Evolutionary conservation across 1,140 invertebrate species (phyloP).

Genomic region (Ridgeia piscesae): DNA sequence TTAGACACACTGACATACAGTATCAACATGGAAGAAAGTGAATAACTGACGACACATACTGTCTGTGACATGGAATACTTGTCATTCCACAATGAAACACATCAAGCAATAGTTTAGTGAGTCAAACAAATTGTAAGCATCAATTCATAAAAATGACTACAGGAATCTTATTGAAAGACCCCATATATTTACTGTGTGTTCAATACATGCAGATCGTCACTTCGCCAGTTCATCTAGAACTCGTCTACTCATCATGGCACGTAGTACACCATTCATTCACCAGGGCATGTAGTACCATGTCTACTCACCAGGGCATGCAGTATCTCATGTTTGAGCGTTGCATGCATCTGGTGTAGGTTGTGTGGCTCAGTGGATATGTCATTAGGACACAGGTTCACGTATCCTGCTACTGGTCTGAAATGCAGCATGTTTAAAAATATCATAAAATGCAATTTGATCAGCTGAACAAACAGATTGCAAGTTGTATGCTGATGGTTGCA

Average conservation of each 20-base stretch:
- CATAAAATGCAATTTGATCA: neutral
- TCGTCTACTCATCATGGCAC: neutral
- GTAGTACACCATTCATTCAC: too few species aligned
- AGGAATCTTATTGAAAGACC: too few species aligned
- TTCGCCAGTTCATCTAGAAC: neutral
- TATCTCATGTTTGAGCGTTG: slow-evolving; percentile 98
- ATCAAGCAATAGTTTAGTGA: too few species aligned
- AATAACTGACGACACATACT: too few species aligned
- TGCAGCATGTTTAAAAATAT: neutral
- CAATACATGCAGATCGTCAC: neutral
- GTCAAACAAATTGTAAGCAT: too few species aligned
- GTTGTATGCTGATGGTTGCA: neutral
- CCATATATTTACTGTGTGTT: too few species aligned
- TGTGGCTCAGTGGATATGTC: slow-evolving; percentile 90
- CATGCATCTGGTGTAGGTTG: slow-evolving; percentile 88
- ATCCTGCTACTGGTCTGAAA: slow-evolving; percentile 91
- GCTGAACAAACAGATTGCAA: neutral
- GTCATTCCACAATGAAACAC: too few species aligned
- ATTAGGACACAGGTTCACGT: slow-evolving; percentile 96
- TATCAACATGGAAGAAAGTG: too few species aligned
- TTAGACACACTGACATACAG: too few species aligned
- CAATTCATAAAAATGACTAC: too few species aligned
- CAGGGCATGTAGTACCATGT: neutral
- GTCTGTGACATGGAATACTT: too few species aligned
- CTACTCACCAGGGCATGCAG: slow-evolving; percentile 78